These are phyloP conservation scores for Mythimna impura DNA, from an alignment of 2,888 invertebrate species.

Conservation along the genomic window DNA sequence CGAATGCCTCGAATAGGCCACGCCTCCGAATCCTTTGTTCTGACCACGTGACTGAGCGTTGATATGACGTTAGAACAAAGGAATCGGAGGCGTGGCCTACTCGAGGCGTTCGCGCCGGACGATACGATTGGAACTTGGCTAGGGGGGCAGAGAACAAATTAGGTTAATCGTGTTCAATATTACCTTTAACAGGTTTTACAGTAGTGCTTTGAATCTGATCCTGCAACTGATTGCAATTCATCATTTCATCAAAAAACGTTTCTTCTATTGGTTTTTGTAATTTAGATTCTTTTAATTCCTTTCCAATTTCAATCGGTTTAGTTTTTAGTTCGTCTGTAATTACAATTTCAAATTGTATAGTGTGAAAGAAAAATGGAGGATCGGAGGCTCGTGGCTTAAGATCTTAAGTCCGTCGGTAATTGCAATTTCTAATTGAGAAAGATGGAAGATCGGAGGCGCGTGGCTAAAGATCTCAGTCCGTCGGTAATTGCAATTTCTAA, in stretches of 20 bases:
- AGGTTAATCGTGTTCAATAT: too few relatives aligned
- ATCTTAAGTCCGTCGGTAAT: not conserved
- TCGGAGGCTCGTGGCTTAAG: too few relatives aligned
- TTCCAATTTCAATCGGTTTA: conserved; percentile 4
- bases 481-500: conserved; percentile 4
- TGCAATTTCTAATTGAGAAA: not conserved
- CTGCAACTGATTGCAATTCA: conserved; percentile 71
- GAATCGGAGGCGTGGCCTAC: too few relatives aligned
- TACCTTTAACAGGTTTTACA: conserved; percentile 25
- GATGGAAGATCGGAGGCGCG: too few relatives aligned
- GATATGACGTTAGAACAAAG: too few relatives aligned
- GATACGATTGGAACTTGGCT: too few relatives aligned
- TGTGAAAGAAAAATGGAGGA: not conserved
- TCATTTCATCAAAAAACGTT: conserved; percentile 72
- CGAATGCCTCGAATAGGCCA: too few relatives aligned
- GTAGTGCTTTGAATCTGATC: conserved; percentile 54
- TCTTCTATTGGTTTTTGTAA: conserved; percentile 56
- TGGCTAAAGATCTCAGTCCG: too few relatives aligned
- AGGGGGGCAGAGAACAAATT: too few relatives aligned
- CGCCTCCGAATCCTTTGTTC: too few relatives aligned
- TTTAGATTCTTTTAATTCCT: conserved; percentile 17
- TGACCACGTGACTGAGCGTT: too few relatives aligned
- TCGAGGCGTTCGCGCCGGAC: too few relatives aligned
- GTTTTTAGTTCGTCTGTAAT: conserved; percentile 16
- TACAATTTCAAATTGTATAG: not conserved